Evolutionary conservation across 2,797 vertebrate species (phyloP).

Genomic region (Naso thynnoides): DNA sequence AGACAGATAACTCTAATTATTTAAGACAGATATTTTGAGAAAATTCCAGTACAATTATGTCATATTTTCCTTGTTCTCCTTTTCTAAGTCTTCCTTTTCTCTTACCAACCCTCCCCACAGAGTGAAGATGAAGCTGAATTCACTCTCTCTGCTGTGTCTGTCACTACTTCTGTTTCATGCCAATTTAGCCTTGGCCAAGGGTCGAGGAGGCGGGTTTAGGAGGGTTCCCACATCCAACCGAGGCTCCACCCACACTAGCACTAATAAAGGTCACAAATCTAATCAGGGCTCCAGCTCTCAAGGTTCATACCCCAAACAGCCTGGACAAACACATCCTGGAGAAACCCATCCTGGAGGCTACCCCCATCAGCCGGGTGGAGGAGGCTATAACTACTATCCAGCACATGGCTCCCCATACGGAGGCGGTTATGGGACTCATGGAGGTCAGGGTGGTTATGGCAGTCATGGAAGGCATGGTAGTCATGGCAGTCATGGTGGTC

Average conservation of each 20-base stretch:
- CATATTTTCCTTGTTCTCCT: not conserved
- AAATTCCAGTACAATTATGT: not conserved
- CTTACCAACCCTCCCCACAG: slow-evolving; percentile 24
- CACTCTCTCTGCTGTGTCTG: slow-evolving; percentile 41
- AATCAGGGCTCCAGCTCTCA: slow-evolving; percentile 54
- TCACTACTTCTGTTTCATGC: slow-evolving; percentile 43
- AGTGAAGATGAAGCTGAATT: slow-evolving; percentile 52
- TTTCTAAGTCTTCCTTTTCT: not conserved
- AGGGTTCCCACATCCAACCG: slow-evolving; percentile 6
- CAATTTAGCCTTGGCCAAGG: slow-evolving; percentile 50
- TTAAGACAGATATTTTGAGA: not conserved
- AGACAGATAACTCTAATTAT: not conserved
- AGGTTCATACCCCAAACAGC: not conserved
- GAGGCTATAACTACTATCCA: slow-evolving; percentile 22
- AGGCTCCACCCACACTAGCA: slow-evolving; percentile 16
- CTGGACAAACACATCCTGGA: not conserved
- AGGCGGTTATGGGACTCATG: slow-evolving; percentile 20
- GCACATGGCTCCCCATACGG: slow-evolving; percentile 32
- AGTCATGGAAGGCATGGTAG: slow-evolving; percentile 2
- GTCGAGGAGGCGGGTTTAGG: slow-evolving; percentile 9
- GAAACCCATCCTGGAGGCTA: slow-evolving; percentile 8
- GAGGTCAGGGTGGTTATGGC: too few relatives aligned
- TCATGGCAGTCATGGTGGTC: slow-evolving; percentile 17
- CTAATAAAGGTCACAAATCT: slow-evolving; percentile 25
- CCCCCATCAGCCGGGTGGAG: not conserved